Evolutionary conservation across 2,113 vertebrate species (phyloP), one percentile per base, ranked within the genome.

Genomic region (Anoura caudifer): DNA sequence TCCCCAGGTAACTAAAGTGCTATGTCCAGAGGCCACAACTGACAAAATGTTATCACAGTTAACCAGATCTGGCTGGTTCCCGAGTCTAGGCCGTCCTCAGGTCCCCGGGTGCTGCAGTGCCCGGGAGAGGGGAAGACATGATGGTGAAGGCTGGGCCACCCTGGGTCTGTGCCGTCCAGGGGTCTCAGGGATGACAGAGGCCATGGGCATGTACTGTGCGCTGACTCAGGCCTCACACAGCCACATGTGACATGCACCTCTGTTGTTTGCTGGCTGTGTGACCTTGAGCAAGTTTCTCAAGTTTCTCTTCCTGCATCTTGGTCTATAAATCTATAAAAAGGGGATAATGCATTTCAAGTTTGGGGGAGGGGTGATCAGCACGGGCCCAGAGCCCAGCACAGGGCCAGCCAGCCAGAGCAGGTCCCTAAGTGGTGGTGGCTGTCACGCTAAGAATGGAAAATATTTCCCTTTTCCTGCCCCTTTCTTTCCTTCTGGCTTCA

Each of bases 401-500:
- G n/a, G 2, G n/a, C 28, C 5, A 0, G n/a, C 28, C 5, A 0
- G 70, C 59, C 33, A n/a, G 26, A 9, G 38, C 9, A 33, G 3
- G 28, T 14, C 33, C 4, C 33, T 45, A 0, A 16, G 70, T 5
- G 14, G 33, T 28, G 31, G 83, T 22, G 7, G 59, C 16, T 11
- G 2, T 36, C 28, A 1, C 0, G 0, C 38, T 54, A 15, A 0
- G 2, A 36, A 41, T 1, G 13, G n/a, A 28, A 26, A 20, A 2
- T 0, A 0, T 47, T 38, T 12, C 19, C 83, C n/a, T 4, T 47
- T 28, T 8, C 7, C 4, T 0, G 41, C n/a, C 7, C n/a, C 31
- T 50, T 3, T 38, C 10, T 67, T 20, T 5, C 45, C 9, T 17
- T 10, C 77, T 28, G 16, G 36, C 31, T 69, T 50, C 69, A 15